phyloP scores from a whole-genome alignment of 2,797 vertebrate genomes.

The Megaceryle alcyon region DNA sequence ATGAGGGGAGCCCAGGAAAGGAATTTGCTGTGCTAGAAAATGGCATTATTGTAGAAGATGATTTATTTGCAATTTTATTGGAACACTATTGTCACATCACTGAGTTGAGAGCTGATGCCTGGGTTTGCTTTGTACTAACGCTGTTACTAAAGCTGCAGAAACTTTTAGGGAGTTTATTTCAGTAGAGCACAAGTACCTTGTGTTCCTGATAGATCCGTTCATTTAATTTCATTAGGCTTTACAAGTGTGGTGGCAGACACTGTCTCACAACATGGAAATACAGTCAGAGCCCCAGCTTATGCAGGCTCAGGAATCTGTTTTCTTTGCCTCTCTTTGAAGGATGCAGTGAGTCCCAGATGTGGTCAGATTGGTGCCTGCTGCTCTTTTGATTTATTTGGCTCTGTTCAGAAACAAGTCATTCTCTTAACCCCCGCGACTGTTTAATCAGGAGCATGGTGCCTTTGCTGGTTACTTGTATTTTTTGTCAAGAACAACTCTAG shows the following conservation, averaged over 20 bases:
- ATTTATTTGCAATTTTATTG: not conserved
- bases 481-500: slow-evolving; percentile 31
- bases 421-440: not conserved
- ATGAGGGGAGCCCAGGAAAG: slow-evolving; percentile 32
- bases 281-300: not conserved
- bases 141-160: slow-evolving; percentile 9
- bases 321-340: not conserved
- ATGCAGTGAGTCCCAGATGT: not conserved
- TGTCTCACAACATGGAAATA: not conserved
- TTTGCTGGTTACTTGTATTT: slow-evolving; percentile 49
- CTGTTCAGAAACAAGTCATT: slow-evolving; percentile 19
- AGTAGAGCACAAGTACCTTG: not conserved
- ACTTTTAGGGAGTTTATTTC: not conserved
- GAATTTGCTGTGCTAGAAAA: not conserved
- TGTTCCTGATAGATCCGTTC: not conserved
- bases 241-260: not conserved
- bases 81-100: not conserved
- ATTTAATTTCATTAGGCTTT: not conserved
- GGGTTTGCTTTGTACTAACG: not conserved
- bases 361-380: slow-evolving; percentile 16
- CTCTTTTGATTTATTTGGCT: slow-evolving; percentile 20
- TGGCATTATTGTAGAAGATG: not conserved
- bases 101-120: not conserved
- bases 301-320: not conserved
- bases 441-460: slow-evolving; percentile 54